Percentiles rank a stretch among this genome's conserved stretches.
Conservation (phyloP, 1,140 invertebrate genomes). For the Caenorhabditis brenneri region DNA sequence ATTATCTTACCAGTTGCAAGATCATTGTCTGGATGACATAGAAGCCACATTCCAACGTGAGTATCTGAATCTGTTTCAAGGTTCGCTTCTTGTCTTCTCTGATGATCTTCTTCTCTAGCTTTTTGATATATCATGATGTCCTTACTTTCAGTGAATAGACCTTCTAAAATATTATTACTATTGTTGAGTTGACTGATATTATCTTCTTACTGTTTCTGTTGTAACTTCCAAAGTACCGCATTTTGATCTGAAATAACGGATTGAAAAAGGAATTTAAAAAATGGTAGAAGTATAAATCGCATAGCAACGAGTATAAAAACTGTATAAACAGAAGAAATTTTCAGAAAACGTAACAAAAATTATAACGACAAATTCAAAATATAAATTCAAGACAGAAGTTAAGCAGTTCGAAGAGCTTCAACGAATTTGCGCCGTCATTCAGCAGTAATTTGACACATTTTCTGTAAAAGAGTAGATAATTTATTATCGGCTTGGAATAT, state of each 20-base stretch:
- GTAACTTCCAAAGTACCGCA: background rate
- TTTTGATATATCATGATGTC: conserved; percentile 2
- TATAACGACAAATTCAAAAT: background rate
- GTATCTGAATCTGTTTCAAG: background rate
- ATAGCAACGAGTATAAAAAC: background rate
- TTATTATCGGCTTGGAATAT: background rate
- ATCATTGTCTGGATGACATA: background rate
- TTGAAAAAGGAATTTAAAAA: background rate
- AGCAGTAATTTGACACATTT: conserved; percentile 6
- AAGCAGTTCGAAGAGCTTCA: background rate
- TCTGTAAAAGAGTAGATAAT: background rate
- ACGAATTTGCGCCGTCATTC: background rate
- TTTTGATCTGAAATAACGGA: background rate
- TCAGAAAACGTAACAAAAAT: background rate
- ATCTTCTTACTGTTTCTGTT: conserved; percentile 6
- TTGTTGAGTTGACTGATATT: background rate
- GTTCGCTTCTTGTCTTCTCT: background rate
- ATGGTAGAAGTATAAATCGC: background rate
- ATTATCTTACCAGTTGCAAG: background rate
- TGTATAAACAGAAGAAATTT: background rate
- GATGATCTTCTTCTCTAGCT: background rate
- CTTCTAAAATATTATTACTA: background rate
- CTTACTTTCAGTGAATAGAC: background rate
- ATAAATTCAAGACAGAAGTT: background rate
- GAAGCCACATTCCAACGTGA: conserved; percentile 9